Percentiles rank a stretch among this genome's conserved stretches.
Conservation (phyloP, 2,113 vertebrate genomes). For the Engraulis encrasicolus region DNA sequence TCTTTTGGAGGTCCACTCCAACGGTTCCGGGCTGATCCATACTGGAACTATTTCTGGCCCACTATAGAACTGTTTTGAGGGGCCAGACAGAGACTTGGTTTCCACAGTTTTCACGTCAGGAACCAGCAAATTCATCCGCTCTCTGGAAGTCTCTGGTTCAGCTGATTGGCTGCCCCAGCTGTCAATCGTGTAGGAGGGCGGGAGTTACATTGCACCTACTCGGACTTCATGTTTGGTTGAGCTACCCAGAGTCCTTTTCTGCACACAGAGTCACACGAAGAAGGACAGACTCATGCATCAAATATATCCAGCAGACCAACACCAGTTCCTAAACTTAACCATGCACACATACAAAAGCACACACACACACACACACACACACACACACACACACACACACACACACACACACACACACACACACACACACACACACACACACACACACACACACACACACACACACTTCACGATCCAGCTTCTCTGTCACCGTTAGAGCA, state of each 20-base stretch:
- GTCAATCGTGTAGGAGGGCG: not conserved
- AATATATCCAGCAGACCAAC: not conserved
- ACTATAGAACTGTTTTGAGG: too few relatives aligned
- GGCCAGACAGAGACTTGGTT: too few relatives aligned
- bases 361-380: not conserved
- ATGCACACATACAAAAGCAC: not conserved
- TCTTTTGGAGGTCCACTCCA: too few relatives aligned
- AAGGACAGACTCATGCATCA: too few relatives aligned
- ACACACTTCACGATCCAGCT: not conserved
- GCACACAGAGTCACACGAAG: too few relatives aligned
- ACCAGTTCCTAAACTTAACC: not conserved
- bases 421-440: constrained; percentile 41
- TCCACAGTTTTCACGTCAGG: too few relatives aligned
- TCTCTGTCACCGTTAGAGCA: constrained; percentile 25
- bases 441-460: constrained; percentile 18
- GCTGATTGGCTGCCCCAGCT: not conserved
- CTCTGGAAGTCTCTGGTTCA: not conserved
- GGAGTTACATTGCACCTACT: not conserved
- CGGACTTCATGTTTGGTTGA: not conserved
- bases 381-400: not conserved
- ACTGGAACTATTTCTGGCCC: too few relatives aligned
- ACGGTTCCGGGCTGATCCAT: not conserved
- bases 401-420: constrained; percentile 14
- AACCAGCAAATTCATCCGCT: too few relatives aligned
- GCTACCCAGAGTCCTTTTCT: not conserved